Evolutionary conservation across 2,888 invertebrate genomes (phyloP).

Genomic region (Plemyria rubiginata): DNA sequence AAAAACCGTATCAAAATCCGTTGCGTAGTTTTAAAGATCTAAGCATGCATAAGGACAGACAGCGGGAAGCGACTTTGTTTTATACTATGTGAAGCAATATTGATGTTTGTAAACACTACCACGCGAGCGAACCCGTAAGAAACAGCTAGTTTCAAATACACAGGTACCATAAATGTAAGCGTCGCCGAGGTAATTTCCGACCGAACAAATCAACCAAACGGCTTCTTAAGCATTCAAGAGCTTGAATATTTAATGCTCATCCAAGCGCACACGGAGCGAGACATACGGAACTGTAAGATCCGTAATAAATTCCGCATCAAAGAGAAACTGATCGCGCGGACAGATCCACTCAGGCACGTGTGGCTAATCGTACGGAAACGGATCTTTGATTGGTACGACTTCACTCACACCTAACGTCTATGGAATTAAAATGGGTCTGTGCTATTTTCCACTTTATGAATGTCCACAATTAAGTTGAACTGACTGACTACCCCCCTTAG

Average conservation of each 20-base stretch:
- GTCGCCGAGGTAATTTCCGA: constrained; percentile 8
- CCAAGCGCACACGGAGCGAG: constrained; percentile 18
- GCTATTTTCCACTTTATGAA: too few relatives aligned
- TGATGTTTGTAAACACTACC: too few relatives aligned
- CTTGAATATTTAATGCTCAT: constrained; percentile 11
- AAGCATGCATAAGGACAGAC: too few relatives aligned
- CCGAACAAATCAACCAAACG: constrained; percentile 19
- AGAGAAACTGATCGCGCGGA: constrained; percentile 44
- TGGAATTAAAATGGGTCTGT: too few relatives aligned
- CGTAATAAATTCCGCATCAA: constrained; percentile 51
- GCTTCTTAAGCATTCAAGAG: not conserved
- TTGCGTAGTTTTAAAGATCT: too few relatives aligned
- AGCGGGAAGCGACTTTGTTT: too few relatives aligned
- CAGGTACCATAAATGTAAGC: not conserved
- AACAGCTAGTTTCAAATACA: too few relatives aligned
- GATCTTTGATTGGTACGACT: constrained; percentile 14
- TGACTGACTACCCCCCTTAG: too few relatives aligned
- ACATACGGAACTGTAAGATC: constrained; percentile 30
- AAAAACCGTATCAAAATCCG: too few relatives aligned
- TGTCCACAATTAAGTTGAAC: too few relatives aligned
- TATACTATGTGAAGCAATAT: too few relatives aligned
- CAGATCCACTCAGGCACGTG: constrained; percentile 43
- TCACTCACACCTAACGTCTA: constrained; percentile 1
- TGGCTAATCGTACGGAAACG: constrained; percentile 52
- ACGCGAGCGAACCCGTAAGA: too few relatives aligned